These are phyloP conservation scores for Chelmon rostratus DNA, from an alignment of 2,797 vertebrate species.

Conservation along the genomic window DNA sequence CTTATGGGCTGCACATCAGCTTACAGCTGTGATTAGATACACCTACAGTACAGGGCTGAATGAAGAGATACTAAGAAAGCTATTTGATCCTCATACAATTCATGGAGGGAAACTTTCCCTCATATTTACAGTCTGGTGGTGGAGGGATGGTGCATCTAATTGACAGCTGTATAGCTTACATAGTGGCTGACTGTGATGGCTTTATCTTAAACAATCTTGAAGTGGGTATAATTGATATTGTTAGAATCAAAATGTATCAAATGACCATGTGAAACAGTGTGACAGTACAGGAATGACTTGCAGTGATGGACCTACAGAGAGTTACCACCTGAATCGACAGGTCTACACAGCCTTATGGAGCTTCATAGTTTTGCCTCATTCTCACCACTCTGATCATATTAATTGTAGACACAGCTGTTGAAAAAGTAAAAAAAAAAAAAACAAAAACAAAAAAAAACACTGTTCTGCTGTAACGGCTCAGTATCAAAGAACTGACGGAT, in stretches of 20 bases:
- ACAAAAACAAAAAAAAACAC: no score
- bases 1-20: slow-evolving; percentile 27
- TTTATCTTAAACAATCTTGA: neutral
- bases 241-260: neutral
- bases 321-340: no score
- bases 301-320: neutral
- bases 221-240: neutral
- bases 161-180: neutral
- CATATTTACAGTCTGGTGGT: neutral
- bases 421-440: neutral
- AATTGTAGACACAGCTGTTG: neutral
- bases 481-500: neutral
- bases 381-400: neutral
- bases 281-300: neutral
- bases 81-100: slow-evolving; percentile 24
- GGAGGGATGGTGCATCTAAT: neutral
- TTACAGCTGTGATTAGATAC: slow-evolving; percentile 49
- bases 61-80: slow-evolving; percentile 15
- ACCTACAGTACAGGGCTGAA: slow-evolving; percentile 33
- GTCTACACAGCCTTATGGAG: no score
- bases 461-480: no score
- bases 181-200: neutral
- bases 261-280: neutral
- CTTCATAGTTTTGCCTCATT: neutral
- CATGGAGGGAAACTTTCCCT: slow-evolving; percentile 1